phyloP scores from a whole-genome alignment of 2,888 invertebrate species.

The Glyphotaelius pellucidus region DNA sequence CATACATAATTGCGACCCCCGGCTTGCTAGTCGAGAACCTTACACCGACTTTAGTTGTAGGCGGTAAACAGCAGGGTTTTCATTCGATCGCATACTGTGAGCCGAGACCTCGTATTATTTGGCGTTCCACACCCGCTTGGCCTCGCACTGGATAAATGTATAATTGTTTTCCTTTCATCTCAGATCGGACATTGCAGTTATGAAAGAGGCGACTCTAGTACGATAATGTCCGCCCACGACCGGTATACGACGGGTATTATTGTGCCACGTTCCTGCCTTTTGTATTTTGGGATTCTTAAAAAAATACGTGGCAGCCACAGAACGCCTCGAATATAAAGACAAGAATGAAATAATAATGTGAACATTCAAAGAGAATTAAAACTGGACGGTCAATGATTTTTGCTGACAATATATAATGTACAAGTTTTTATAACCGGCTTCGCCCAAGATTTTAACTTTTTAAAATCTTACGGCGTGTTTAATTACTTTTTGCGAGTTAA shows the following conservation, averaged over 20 bases:
- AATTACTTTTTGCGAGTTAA: no score
- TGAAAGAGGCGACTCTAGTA: slow-evolving; percentile 14
- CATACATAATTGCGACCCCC: no score
- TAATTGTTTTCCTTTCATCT: slow-evolving; percentile 24
- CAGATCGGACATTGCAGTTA: slow-evolving; percentile 8
- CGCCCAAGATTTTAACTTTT: no score
- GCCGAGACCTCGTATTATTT: neutral
- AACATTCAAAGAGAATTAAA: neutral
- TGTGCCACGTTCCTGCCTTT: neutral
- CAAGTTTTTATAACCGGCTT: no score
- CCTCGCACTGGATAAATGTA: neutral
- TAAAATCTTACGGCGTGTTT: no score
- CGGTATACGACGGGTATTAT: neutral
- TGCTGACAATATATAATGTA: neutral
- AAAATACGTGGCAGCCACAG: slow-evolving; percentile 1
- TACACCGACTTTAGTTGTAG: no score
- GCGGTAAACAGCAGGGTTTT: no score
- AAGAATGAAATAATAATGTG: neutral
- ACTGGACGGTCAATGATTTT: neutral
- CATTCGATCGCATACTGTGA: no score
- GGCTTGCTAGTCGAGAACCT: no score
- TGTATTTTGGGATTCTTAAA: slow-evolving; percentile 15
- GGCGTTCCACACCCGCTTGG: neutral
- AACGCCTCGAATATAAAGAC: neutral
- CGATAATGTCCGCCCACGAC: slow-evolving; percentile 9